phyloP scores from a whole-genome alignment of 2,888 invertebrate species.

The Caenorhabditis afra region DNA sequence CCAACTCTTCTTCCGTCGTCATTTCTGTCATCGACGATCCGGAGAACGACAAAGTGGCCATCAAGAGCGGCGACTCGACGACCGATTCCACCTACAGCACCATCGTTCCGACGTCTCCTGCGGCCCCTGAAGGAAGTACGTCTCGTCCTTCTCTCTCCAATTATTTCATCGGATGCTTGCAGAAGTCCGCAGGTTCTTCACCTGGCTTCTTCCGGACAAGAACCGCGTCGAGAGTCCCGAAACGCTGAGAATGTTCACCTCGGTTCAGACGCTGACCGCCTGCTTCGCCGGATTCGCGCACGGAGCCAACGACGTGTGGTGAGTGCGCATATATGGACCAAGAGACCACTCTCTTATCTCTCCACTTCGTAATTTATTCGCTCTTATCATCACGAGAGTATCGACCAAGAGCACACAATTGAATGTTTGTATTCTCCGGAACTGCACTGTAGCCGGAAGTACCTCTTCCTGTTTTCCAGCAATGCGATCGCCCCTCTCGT shows the following conservation, averaged over 20 bases:
- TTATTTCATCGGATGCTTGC: not conserved
- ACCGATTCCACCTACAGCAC: slow-evolving; percentile 11
- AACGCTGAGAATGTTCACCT: slow-evolving; percentile 86
- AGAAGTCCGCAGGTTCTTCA: slow-evolving; percentile 59
- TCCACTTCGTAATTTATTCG: slow-evolving; percentile 47
- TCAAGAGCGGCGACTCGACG: slow-evolving; percentile 16
- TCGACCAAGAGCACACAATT: slow-evolving; percentile 17
- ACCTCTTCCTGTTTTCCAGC: slow-evolving; percentile 82
- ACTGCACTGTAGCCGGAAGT: not conserved
- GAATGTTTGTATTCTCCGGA: not conserved
- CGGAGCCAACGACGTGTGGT: slow-evolving; percentile 98
- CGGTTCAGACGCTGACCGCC: slow-evolving; percentile 95
- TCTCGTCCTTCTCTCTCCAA: not conserved
- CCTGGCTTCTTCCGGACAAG: slow-evolving; percentile 70
- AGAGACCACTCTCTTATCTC: slow-evolving; percentile 37
- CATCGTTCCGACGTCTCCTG: slow-evolving; percentile 13
- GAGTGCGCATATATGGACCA: not conserved
- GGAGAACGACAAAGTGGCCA: slow-evolving; percentile 39
- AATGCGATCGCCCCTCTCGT: slow-evolving; percentile 98
- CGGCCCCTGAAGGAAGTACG: slow-evolving; percentile 38
- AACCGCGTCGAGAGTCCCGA: slow-evolving; percentile 62
- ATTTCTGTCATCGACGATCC: slow-evolving; percentile 32
- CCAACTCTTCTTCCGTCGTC: slow-evolving; percentile 15
- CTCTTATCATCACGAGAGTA: slow-evolving; percentile 17
- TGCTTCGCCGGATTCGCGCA: slow-evolving; percentile 99